Conservation (phyloP, 2,888 invertebrate species). For the Pinctada fucata region DNA sequence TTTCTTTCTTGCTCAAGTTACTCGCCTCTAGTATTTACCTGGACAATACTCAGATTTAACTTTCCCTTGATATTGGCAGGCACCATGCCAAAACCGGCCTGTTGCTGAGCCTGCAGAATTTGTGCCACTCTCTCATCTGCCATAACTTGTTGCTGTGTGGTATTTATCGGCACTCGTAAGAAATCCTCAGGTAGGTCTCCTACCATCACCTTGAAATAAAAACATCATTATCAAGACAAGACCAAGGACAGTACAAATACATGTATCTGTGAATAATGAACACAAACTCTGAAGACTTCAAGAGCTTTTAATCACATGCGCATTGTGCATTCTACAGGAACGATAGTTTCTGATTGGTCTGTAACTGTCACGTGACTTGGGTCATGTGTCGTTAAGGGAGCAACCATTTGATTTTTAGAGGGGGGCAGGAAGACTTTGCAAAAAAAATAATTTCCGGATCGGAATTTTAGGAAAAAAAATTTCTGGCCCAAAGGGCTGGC, state of each 20-base stretch:
- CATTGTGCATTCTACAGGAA: no score
- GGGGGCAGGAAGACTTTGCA: no score
- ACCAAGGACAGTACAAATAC: neutral
- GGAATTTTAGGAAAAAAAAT: no score
- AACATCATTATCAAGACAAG: neutral
- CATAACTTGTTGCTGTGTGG: slow-evolving; percentile 82
- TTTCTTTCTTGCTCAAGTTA: no score
- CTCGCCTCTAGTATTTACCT: slow-evolving; percentile 77
- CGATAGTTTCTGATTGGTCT: no score
- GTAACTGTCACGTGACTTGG: no score
- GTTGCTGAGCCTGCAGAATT: slow-evolving; percentile 76
- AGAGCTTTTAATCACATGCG: no score
- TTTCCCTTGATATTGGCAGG: slow-evolving; percentile 81
- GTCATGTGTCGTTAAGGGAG: no score
- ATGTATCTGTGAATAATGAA: neutral
- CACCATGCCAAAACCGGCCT: slow-evolving; percentile 70
- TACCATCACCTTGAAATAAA: slow-evolving; percentile 81
- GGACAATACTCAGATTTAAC: slow-evolving; percentile 90
- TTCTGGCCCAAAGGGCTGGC: no score
- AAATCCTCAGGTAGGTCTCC: slow-evolving; percentile 89
- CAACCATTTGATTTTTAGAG: no score
- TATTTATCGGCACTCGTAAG: slow-evolving; percentile 78
- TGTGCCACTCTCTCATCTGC: slow-evolving; percentile 86
- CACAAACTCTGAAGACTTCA: no score
- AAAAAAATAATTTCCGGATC: no score